A percentile compares a stretch with the other conserved stretches of the same genome.
Conservation (phyloP, 2,888 invertebrate species). For the Priocnemis perturbator region DNA sequence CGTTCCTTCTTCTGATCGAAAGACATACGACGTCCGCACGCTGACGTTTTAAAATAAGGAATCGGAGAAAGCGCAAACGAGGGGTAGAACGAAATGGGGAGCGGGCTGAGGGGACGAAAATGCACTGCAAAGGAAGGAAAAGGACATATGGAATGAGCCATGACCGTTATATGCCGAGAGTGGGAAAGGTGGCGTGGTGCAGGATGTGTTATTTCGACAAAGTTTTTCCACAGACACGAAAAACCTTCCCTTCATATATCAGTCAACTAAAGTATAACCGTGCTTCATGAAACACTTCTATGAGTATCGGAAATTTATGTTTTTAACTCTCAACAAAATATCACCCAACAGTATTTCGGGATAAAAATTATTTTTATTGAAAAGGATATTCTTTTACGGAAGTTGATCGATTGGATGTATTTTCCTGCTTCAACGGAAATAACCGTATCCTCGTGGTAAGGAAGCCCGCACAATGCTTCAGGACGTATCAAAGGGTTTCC, state of each 20-base stretch:
- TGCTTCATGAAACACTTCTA: no score
- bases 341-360: no score
- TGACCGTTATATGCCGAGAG: background rate
- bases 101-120: constrained; percentile 13
- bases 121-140: background rate
- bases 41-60: constrained; percentile 6
- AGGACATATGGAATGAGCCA: constrained; percentile 9
- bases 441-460: constrained; percentile 48
- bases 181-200: background rate
- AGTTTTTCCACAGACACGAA: no score
- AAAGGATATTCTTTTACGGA: background rate
- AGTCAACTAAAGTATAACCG: no score
- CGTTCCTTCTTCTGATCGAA: no score
- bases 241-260: no score
- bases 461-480: constrained; percentile 40
- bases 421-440: constrained; percentile 40
- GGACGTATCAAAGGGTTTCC: constrained; percentile 39
- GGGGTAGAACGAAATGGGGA: constrained; percentile 12
- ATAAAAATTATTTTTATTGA: no score
- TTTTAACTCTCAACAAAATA: no score
- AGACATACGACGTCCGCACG: no score
- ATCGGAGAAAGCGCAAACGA: background rate
- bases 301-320: no score
- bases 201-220: no score
- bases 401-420: constrained; percentile 32